Evolutionary conservation across 2,113 vertebrate genomes (phyloP).

Genomic region (Chamaea fasciata): DNA sequence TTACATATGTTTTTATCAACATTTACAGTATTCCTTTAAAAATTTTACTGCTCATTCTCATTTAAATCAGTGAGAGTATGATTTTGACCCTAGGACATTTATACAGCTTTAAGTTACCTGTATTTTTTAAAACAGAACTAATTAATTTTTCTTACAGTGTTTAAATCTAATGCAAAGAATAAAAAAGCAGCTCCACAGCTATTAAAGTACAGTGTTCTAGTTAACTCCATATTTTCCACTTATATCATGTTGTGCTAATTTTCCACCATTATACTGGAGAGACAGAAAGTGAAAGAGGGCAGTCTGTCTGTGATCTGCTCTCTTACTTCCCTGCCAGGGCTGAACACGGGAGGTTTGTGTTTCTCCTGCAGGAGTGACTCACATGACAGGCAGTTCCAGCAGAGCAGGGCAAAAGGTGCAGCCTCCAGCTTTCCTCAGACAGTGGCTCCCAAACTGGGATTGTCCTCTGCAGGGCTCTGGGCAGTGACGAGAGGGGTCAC

Average conservation of each 20-base stretch:
- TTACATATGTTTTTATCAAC: not conserved
- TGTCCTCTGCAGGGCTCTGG: not conserved
- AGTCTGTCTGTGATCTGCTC: not conserved
- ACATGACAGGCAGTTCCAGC: not conserved
- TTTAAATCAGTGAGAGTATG: not conserved
- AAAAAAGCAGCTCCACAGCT: not conserved
- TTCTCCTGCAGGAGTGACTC: not conserved
- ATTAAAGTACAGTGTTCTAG: not conserved
- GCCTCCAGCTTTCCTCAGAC: not conserved
- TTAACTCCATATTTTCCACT: not conserved
- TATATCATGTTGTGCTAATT: not conserved
- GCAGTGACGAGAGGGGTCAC: not conserved
- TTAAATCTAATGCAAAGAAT: not conserved
- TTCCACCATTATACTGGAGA: not conserved
- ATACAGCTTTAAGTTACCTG: not conserved
- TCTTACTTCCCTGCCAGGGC: not conserved
- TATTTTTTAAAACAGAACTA: not conserved
- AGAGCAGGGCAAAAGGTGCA: not conserved
- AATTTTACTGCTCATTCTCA: not conserved
- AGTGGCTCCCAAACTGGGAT: not conserved
- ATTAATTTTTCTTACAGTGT: not conserved
- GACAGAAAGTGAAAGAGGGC: not conserved
- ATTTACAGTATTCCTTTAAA: not conserved
- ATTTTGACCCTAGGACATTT: not conserved
- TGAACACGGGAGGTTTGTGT: not conserved